Conservation (phyloP, 2,888 invertebrate species). For the Torymus auratus region DNA sequence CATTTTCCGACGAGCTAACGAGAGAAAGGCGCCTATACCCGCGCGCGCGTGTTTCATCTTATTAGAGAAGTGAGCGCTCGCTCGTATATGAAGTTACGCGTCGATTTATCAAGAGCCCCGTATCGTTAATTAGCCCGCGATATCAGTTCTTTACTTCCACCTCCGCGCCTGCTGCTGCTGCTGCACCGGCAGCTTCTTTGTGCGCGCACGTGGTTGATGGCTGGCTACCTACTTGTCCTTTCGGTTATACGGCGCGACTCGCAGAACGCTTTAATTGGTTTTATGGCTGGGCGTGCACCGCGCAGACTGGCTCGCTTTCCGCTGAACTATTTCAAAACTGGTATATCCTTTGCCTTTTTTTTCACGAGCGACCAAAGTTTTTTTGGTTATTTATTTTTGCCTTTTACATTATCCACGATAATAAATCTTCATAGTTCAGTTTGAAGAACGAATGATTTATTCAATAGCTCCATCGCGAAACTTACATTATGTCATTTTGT, state of each 20-base stretch:
- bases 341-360: not conserved
- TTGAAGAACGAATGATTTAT: too few species aligned
- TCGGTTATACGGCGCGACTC: not conserved
- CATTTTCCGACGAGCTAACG: conserved; percentile 67
- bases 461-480: too few species aligned
- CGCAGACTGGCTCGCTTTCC: conserved; percentile 24
- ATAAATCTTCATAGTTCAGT: too few species aligned
- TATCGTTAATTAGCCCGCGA: conserved; percentile 40
- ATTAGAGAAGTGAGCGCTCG: conserved; percentile 65
- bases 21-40: conserved; percentile 66
- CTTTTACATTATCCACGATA: too few species aligned
- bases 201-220: not conserved
- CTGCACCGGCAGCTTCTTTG: conserved; percentile 5
- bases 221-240: not conserved
- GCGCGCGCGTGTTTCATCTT: conserved; percentile 75
- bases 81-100: not conserved
- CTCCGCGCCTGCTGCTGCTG: not conserved
- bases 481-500: too few species aligned
- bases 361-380: too few species aligned
- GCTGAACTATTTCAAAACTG: not conserved
- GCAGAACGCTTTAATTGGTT: conserved; percentile 28
- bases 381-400: too few species aligned
- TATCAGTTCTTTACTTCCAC: conserved; percentile 46
- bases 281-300: conserved; percentile 2
- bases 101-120: conserved; percentile 31